Base-by-base conservation (phyloP, 2,113 vertebrate species). In the cattle (Bos taurus) region DNA sequence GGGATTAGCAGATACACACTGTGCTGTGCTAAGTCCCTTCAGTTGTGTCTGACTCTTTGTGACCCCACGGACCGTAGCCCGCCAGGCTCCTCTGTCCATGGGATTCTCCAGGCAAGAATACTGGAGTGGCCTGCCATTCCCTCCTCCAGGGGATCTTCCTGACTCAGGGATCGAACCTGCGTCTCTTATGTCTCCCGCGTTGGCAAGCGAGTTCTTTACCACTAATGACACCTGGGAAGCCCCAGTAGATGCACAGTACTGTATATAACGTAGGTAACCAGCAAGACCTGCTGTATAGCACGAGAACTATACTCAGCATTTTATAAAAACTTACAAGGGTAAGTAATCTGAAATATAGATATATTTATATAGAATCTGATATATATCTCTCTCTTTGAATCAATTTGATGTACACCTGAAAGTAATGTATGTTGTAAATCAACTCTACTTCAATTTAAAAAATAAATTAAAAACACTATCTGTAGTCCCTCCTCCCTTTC, bases 11-110 rank as follows among this genome's bases (percentile, higher is more conserved):
- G 14, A 80, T 30, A 30, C 15, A 19, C 26, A 28, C 15, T 48
- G 19, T 40, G n/a, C 67, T 23, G n/a, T 23, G n/a, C n/a, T 3
- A 21, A 40, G 67, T 6, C 19, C n/a, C 2, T 71, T 71, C 9
- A 11, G n/a, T 21, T 0, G 0, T 40, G n/a, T 71, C n/a, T 0
- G n/a, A 40, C 11, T 71, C n/a, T 71, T 36, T 71, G n/a, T 0
- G 4, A 71, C 67, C 67, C 2, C 9, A 23, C 0, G 5, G n/a
- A 36, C n/a, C 0, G 10, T 40, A 23, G 67, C n/a, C n/a, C 5
- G 0, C 67, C 67, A 71, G n/a, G n/a, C 67, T 36, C 67, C n/a
- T 23, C 19, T 12, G n/a, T 36, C n/a, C n/a, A 12, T 71, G 67
- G 67, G n/a, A 21, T 23, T 71, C n/a, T 40, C n/a, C n/a, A 40